A percentile compares a stretch with the other conserved stretches of the same genome.
Conservation (phyloP, 2,888 invertebrate species). For the Drosophila longiperda region DNA sequence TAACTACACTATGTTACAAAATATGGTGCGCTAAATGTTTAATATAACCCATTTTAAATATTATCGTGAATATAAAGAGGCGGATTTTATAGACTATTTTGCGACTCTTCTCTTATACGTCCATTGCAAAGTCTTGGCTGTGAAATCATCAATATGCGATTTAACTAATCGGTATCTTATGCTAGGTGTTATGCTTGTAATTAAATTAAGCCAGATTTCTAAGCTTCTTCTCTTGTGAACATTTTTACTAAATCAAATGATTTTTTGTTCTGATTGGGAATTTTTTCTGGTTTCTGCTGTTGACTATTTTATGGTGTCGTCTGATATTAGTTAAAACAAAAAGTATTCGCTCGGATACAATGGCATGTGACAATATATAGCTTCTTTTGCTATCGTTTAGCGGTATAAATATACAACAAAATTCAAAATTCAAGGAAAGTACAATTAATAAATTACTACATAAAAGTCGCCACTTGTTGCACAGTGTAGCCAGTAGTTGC, state of each 20-base stretch:
- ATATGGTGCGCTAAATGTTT: not conserved
- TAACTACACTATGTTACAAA: constrained; percentile 36
- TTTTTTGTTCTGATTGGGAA: not conserved
- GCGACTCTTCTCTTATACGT: not conserved
- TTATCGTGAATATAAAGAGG: not conserved
- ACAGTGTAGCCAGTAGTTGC: constrained; percentile 20
- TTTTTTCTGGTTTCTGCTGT: not conserved
- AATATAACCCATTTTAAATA: not conserved
- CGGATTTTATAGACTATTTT: not conserved
- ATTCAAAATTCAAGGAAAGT: not conserved
- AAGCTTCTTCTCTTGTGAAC: not conserved
- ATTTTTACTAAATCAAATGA: not conserved
- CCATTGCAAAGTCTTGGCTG: too few species aligned
- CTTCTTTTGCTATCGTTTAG: not conserved
- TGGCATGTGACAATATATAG: not conserved
- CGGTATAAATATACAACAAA: not conserved
- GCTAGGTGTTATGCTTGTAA: not conserved
- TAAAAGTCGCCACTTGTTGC: constrained; percentile 8
- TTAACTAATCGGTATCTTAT: not conserved
- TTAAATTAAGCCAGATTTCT: not conserved
- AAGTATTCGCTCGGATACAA: not conserved
- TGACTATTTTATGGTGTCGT: too few species aligned
- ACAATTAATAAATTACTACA: too few species aligned
- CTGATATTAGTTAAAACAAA: too few species aligned
- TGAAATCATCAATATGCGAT: too few species aligned